Evolutionary conservation across 2,797 vertebrate genomes (phyloP).

Genomic region (Enteromius mattozi): DNA sequence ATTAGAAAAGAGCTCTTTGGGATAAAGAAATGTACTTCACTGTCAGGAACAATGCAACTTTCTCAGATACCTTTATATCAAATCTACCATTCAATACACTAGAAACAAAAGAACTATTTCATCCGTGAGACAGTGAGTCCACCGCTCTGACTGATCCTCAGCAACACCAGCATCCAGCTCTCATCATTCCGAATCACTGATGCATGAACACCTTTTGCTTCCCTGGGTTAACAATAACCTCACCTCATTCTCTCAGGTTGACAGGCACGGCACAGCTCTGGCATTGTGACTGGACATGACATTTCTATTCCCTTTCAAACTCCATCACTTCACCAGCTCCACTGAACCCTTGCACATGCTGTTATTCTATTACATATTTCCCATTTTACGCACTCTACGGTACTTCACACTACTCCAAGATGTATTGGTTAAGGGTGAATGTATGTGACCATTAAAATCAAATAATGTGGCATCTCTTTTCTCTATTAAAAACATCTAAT

Average conservation of each 20-base stretch:
- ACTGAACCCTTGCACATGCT: neutral
- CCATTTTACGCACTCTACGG: conserved; percentile 11
- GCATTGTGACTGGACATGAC: conserved; percentile 27
- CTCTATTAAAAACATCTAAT: neutral
- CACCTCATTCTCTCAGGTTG: conserved; percentile 31
- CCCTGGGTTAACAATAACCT: conserved; percentile 27
- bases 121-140: conserved; percentile 26
- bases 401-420: conserved; percentile 13
- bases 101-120: conserved; percentile 12
- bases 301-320: conserved; percentile 37
- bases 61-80: neutral
- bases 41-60: neutral
- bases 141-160: conserved; percentile 15
- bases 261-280: conserved; percentile 23
- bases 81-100: neutral
- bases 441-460: neutral
- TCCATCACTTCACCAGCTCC: conserved; percentile 7
- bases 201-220: conserved; percentile 54
- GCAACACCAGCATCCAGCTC: conserved; percentile 17
- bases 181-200: conserved; percentile 41
- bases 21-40: neutral
- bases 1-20: neutral
- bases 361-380: neutral
- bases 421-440: neutral
- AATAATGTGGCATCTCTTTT: neutral